Evolutionary conservation across 1,140 invertebrate species (phyloP), one percentile per base, ranked within the genome.

Genomic region (Plectrocnemia conspersa): DNA sequence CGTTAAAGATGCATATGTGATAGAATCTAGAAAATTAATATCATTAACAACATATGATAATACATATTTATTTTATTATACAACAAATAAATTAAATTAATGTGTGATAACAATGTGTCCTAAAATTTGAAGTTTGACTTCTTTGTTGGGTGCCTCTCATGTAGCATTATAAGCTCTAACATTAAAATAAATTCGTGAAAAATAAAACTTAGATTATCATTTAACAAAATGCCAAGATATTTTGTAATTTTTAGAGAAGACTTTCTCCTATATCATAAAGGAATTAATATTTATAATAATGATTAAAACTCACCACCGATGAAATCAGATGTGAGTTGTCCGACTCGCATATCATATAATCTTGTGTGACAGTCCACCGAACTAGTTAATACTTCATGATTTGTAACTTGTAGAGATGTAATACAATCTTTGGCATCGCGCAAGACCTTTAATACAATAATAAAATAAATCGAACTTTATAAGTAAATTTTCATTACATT

Each of bases 401-500:
- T 85, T 18, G 88, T 89, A 13, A 96, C 82, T 66, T 84, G 78
- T 19, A 98, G 70, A 6, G 83, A 85, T 7, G 91, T 95, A 33
- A 98, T 87, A 62, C 88, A 87, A 71, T 99, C 96, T 70, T 91
- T 94, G 0, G 93, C 92, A 66, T 98, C 93, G 68, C 86, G 84
- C 63, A 97, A 74, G 25, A 83, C 77, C 77, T 10, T 38, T 38
- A 10, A 38, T 38, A 38, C 7, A 6, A 38, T 10, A 38, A 10
- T 9, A 38, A 9, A n/a, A n/a, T n/a, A n/a, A n/a, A n/a, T n/a
- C n/a, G n/a, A n/a, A n/a, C n/a, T n/a, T n/a, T n/a, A n/a, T n/a
- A n/a, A n/a, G n/a, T n/a, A n/a, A n/a, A n/a, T n/a, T n/a, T n/a
- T n/a, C n/a, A n/a, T n/a, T n/a, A n/a, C n/a, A n/a, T n/a, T n/a